Percentiles rank a stretch among this genome's conserved stretches.
Conservation (phyloP, 2,113 vertebrate species). For the Microtus richardsoni region DNA sequence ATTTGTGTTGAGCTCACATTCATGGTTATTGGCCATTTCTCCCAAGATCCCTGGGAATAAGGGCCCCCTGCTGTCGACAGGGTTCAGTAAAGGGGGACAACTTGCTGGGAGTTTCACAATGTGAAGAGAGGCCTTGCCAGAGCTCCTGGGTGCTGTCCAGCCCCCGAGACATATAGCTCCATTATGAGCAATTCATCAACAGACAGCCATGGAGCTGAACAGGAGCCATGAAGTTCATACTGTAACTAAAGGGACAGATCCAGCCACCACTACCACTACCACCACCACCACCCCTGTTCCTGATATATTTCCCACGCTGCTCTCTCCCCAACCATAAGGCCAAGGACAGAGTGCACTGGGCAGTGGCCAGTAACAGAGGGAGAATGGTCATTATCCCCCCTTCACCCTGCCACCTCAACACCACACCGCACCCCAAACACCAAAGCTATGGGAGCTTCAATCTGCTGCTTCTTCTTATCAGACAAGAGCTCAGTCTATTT, state of each 20-base stretch:
- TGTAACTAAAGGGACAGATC: neutral
- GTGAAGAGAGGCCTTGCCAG: neutral
- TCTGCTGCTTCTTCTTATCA: neutral
- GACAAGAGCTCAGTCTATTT: neutral
- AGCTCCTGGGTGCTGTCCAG: neutral
- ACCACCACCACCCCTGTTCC: neutral
- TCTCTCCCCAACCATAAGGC: neutral
- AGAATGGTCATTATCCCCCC: accelerated
- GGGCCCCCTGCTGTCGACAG: neutral
- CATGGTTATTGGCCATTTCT: neutral
- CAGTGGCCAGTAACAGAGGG: neutral
- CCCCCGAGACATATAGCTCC: neutral
- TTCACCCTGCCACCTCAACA: neutral
- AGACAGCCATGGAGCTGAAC: neutral
- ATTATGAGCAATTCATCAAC: neutral
- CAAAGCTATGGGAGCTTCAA: neutral
- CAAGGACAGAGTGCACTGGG: neutral
- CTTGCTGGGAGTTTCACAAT: neutral
- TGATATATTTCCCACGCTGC: neutral
- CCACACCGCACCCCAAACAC: accelerated
- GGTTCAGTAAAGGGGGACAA: conserved; percentile 57
- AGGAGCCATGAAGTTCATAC: neutral
- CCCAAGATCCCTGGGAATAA: neutral
- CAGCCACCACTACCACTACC: neutral
- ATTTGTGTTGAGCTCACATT: neutral